A percentile compares a stretch with the other conserved stretches of the same genome.
Evolutionary conservation across 2,797 vertebrate species (phyloP).

Genomic region (Anguilla megastoma): DNA sequence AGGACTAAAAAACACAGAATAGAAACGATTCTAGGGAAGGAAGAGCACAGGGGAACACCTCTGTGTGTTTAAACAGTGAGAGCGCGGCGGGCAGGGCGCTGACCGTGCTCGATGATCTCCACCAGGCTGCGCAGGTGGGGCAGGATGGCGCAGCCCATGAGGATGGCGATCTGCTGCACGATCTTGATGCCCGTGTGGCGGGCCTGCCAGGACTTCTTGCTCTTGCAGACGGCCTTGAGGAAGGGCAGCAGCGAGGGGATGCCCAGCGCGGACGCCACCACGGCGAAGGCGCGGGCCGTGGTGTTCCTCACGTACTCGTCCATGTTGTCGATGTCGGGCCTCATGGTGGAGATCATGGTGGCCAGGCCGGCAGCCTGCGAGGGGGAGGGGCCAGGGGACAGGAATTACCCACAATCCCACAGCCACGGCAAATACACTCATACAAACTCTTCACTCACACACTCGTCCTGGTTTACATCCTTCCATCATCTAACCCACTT

Average conservation of each 20-base stretch:
- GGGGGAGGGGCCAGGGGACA: no score
- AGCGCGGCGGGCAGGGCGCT: conserved; percentile 46
- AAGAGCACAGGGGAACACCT: neutral
- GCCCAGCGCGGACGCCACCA: conserved; percentile 94
- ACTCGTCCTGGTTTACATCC: no score
- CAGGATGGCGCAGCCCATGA: conserved; percentile 98
- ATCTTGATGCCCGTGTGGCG: conserved; percentile 99
- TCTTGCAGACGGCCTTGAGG: conserved; percentile 98
- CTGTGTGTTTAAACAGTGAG: no score
- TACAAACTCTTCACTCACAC: neutral
- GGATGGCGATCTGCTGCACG: conserved; percentile 98
- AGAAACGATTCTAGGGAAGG: neutral
- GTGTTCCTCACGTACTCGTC: conserved; percentile 98
- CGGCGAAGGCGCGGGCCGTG: conserved; percentile 95
- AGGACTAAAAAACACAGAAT: neutral
- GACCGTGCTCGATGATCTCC: conserved; percentile 98
- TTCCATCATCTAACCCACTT: no score
- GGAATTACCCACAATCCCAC: neutral
- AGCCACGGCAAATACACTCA: neutral
- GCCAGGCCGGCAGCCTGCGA: conserved; percentile 93
- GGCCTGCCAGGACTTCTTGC: conserved; percentile 99
- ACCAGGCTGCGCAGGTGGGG: conserved; percentile 99
- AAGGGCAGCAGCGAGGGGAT: conserved; percentile 98
- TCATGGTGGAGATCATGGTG: conserved; percentile 99
- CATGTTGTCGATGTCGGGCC: conserved; percentile 99